These are phyloP conservation scores for Labeo rohita DNA, from an alignment of 2,113 vertebrate species.

Conservation along the genomic window DNA sequence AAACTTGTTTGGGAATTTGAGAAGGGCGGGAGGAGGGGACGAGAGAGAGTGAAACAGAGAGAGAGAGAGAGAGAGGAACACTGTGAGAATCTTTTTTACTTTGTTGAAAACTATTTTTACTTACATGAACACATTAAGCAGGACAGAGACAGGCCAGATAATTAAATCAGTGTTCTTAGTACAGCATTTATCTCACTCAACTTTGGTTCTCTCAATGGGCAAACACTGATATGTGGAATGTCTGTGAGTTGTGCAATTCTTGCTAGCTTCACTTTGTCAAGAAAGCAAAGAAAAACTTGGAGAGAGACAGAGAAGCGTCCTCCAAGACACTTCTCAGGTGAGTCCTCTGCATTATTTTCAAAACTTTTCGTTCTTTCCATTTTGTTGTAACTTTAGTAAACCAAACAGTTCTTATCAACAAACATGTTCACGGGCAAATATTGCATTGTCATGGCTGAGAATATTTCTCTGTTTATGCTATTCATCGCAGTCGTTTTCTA, in stretches of 20 bases:
- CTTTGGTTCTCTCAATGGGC: slow-evolving; percentile 53
- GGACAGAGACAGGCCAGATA: slow-evolving; percentile 18
- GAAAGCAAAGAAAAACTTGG: slow-evolving; percentile 53
- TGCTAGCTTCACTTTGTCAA: slow-evolving; percentile 59
- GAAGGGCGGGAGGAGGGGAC: slow-evolving; percentile 67
- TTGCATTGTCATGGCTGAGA: neutral
- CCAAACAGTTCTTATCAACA: slow-evolving; percentile 11
- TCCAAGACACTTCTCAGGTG: slow-evolving; percentile 70
- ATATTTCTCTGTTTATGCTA: neutral
- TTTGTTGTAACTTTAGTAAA: slow-evolving; percentile 23
- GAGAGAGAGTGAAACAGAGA: slow-evolving; percentile 38
- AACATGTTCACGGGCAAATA: neutral
- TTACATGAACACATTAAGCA: slow-evolving; percentile 39
- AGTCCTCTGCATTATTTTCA: slow-evolving; percentile 52
- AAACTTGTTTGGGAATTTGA: slow-evolving; percentile 84
- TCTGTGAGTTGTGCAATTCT: slow-evolving; percentile 70
- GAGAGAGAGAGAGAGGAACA: slow-evolving; percentile 53
- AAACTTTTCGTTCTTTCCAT: slow-evolving; percentile 21
- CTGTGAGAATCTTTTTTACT: slow-evolving; percentile 59
- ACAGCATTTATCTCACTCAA: slow-evolving; percentile 47
- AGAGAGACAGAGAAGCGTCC: slow-evolving; percentile 52
- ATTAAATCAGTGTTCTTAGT: slow-evolving; percentile 50
- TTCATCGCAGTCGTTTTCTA: neutral
- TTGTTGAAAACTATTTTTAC: slow-evolving; percentile 63
- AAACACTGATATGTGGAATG: slow-evolving; percentile 61